A percentile compares a stretch with the other conserved stretches of the same genome.
Conservation (phyloP, 2,797 vertebrate genomes). For the Typhlichthys subterraneus region DNA sequence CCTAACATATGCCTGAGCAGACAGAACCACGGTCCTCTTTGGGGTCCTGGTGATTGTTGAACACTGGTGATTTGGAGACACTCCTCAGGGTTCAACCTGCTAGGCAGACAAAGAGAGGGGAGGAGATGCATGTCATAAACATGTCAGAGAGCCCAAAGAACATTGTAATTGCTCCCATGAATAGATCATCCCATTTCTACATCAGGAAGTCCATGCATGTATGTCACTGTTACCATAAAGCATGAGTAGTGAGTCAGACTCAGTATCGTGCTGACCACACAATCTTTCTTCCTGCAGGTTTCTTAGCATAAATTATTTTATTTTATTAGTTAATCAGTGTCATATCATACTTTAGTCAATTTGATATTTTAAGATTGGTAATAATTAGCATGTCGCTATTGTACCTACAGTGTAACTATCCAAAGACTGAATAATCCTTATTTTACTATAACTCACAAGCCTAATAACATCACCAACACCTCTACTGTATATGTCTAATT, state of each 20-base stretch:
- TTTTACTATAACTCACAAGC: too few relatives aligned
- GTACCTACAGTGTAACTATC: too few relatives aligned
- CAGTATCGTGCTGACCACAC: too few relatives aligned
- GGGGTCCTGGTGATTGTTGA: conserved; percentile 75
- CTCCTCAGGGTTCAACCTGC: conserved; percentile 64
- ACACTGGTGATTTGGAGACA: conserved; percentile 74
- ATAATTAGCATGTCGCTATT: too few relatives aligned
- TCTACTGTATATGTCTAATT: too few relatives aligned
- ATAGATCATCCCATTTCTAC: conserved; percentile 32
- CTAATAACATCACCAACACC: too few relatives aligned
- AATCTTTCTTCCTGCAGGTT: too few relatives aligned
- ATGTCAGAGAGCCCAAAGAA: conserved; percentile 43
- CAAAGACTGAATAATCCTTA: too few relatives aligned
- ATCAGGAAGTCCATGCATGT: conserved; percentile 15
- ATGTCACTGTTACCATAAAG: conserved; percentile 9
- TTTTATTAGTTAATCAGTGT: not conserved
- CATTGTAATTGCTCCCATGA: conserved; percentile 49
- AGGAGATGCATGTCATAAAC: conserved; percentile 41
- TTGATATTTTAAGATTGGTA: too few relatives aligned
- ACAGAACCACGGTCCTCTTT: conserved; percentile 66
- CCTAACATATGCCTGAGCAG: conserved; percentile 81
- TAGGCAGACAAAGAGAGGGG: conserved; percentile 56
- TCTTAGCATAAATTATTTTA: not conserved
- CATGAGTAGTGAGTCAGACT: too few relatives aligned
- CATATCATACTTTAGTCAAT: too few relatives aligned